A percentile compares a stretch with the other conserved stretches of the same genome.
phyloP scores from a whole-genome alignment of 2,113 vertebrate species.

The Triplophysa dalaica region DNA sequence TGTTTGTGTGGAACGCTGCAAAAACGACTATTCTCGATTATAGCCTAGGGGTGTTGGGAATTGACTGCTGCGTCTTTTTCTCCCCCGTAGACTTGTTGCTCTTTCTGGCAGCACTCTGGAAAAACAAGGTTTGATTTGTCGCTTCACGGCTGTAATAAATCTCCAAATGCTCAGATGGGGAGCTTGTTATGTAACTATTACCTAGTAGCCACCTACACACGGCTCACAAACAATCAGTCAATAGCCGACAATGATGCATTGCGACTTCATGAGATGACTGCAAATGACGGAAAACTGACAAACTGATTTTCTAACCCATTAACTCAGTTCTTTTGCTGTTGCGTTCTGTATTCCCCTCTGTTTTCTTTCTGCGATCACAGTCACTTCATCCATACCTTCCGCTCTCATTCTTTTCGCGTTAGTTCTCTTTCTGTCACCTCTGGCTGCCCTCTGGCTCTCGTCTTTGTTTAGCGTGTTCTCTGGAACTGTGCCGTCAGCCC shows the following conservation, averaged over 20 bases:
- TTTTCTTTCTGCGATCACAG: constrained; percentile 7
- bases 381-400: constrained; percentile 1
- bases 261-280: constrained; percentile 5
- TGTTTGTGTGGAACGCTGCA: constrained; percentile 57
- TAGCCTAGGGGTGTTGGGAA: constrained; percentile 40
- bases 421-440: constrained; percentile 54
- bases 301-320: not conserved
- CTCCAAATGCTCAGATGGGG: constrained; percentile 4
- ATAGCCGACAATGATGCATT: not conserved
- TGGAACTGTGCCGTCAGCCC: constrained; percentile 48
- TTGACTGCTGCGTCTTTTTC: constrained; percentile 32
- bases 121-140: constrained; percentile 48
- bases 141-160: constrained; percentile 38
- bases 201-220: constrained; percentile 2
- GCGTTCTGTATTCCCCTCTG: not conserved
- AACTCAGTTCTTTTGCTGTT: not conserved
- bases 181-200: constrained; percentile 32
- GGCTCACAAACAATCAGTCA: not conserved
- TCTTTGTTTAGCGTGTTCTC: constrained; percentile 53
- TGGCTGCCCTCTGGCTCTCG: constrained; percentile 64
- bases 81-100: constrained; percentile 37
- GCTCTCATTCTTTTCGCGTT: not conserved
- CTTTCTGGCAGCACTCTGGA: constrained; percentile 31
- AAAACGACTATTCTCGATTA: constrained; percentile 45
- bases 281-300: not conserved